Evolutionary conservation across 1,140 invertebrate species (phyloP), one percentile per base, ranked within the genome.

Genomic region (Drosophila arawakana): DNA sequence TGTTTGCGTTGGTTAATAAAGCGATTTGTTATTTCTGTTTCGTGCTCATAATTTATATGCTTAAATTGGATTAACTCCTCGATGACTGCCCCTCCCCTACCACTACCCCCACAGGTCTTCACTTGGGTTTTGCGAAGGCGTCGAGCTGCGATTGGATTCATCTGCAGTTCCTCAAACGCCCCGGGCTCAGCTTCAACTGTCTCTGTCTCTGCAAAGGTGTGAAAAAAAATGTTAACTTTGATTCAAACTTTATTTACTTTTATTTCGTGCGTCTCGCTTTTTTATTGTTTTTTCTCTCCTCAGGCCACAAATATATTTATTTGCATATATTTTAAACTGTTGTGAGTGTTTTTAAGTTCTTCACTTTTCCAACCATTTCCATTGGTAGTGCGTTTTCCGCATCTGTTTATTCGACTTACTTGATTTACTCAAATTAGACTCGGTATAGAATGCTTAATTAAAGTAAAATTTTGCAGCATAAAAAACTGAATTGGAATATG

Each of bases 1-100:
- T 89, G 84, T 89, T 89, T 89, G 84, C 84, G 80, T 89, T 89
- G 84, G 84, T 89, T 89, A 89, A 89, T 89, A 89, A 89, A 89
- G 84, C 84, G 85, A 89, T 89, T 89, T 84, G 84, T 89, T 89
- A 84, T 88, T 88, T 78, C 62, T 66, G 63, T 71, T 83, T 89
- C 78, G 68, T 81, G 80, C 65, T 61, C 84, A 89, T 89, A 89
- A 89, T 90, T 89, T 89, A 89, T 89, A 84, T 79, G 78, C 78
- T 73, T 59, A 89, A 89, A 89, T 89, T 89, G 84, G 84, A 89
- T 89, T 89, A 89, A 84, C 79, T 80, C 65, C 58, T 79, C 68
- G 60, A 54, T 59, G 30, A 25, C 63, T 35, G 18, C 70, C 35
- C 39, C 47, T 3, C n/a, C 37, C 21, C 50, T 30, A 10, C 4